phyloP scores from a whole-genome alignment of 2,888 invertebrate genomes.

The Eubasilissa splendida region DNA sequence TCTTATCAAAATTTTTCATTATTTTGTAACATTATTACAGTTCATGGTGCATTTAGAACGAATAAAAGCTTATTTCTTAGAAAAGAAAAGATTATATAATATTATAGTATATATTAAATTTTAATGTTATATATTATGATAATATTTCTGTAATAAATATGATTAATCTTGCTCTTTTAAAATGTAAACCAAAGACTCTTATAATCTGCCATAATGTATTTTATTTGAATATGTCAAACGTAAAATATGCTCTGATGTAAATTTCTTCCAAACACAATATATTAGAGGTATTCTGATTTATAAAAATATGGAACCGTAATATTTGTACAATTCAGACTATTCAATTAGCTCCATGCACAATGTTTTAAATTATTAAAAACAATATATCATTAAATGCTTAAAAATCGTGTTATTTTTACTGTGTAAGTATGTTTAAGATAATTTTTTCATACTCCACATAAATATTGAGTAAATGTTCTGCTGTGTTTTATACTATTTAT shows the following conservation, averaged over 20 bases:
- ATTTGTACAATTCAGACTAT: neutral
- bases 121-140: neutral
- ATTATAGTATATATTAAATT: no score
- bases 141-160: conserved; percentile 10
- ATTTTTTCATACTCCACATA: conserved; percentile 17
- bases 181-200: conserved; percentile 31
- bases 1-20: no score
- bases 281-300: conserved; percentile 15
- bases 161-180: conserved; percentile 24
- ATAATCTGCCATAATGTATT: conserved; percentile 34
- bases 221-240: conserved; percentile 27
- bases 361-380: conserved; percentile 20
- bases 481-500: conserved; percentile 22
- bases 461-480: conserved; percentile 43
- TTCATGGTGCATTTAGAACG: no score
- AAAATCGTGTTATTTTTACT: conserved; percentile 3
- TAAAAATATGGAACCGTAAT: neutral
- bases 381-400: conserved; percentile 14
- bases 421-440: conserved; percentile 14
- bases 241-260: conserved; percentile 1
- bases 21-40: no score
- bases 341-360: conserved; percentile 24
- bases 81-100: no score
- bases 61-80: no score
- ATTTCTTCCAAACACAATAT: neutral